phyloP scores from a whole-genome alignment of 2,113 vertebrate genomes.

The Alligator sinensis region DNA sequence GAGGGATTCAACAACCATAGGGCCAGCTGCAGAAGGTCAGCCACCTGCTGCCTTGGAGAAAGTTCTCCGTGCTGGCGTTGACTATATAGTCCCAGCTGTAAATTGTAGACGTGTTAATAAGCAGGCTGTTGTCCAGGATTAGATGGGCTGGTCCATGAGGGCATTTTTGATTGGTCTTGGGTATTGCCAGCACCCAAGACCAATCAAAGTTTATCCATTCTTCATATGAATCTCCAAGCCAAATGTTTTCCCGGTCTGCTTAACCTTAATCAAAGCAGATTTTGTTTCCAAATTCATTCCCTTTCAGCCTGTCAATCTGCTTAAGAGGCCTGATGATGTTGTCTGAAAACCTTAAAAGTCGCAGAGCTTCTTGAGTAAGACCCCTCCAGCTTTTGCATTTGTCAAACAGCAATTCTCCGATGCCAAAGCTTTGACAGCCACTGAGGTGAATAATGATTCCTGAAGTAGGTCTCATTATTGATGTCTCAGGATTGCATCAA shows the following conservation, averaged over 20 bases:
- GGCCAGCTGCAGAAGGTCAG: not conserved
- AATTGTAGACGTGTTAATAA: not conserved
- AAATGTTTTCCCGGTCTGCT: not conserved
- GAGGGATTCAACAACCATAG: fast-evolving
- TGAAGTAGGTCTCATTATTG: constrained; percentile 50
- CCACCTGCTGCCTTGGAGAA: not conserved
- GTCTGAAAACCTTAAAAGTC: constrained; percentile 16
- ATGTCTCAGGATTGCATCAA: constrained; percentile 12
- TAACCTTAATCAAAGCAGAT: fast-evolving
- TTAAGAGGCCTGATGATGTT: not conserved
- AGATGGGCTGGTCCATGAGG: not conserved
- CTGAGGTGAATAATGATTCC: constrained; percentile 46
- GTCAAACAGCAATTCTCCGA: constrained; percentile 47
- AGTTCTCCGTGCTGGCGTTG: not conserved
- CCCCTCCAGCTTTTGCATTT: constrained; percentile 25
- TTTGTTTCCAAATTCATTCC: not conserved
- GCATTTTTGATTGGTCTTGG: not conserved
- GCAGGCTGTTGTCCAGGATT: not conserved
- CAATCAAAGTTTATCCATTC: not conserved
- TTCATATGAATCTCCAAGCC: not conserved
- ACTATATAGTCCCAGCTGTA: not conserved
- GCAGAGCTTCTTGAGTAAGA: not conserved
- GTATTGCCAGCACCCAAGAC: not conserved
- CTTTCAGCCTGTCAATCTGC: not conserved
- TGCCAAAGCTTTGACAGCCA: constrained; percentile 29